Percentiles rank a stretch among this genome's conserved stretches.
phyloP scores from a whole-genome alignment of 2,888 invertebrate species.

The Lasioglossum figueresi region DNA sequence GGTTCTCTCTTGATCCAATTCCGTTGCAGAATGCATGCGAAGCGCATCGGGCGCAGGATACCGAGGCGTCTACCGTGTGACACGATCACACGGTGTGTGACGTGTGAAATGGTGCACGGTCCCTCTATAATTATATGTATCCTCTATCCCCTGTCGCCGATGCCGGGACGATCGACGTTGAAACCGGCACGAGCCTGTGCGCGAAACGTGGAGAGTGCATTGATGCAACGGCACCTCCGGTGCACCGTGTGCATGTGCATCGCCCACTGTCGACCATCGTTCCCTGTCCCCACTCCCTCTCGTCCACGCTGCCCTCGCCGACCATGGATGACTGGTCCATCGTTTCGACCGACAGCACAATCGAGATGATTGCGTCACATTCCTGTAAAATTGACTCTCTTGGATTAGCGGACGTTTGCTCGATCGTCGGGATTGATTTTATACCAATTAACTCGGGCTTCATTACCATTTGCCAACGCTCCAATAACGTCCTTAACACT shows the following conservation, averaged over 20 bases:
- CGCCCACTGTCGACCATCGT: constrained; percentile 46
- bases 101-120: constrained; percentile 81
- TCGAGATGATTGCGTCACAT: constrained; percentile 61
- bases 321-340: constrained; percentile 64
- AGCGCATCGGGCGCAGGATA: constrained; percentile 55
- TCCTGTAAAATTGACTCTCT: constrained; percentile 35
- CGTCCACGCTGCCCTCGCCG: constrained; percentile 34
- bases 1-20: constrained; percentile 64
- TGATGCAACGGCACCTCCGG: constrained; percentile 65
- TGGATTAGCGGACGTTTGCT: constrained; percentile 8
- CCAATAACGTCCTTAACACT: neutral
- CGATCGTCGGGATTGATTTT: constrained; percentile 24
- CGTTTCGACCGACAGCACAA: constrained; percentile 59
- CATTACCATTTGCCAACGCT: constrained; percentile 6
- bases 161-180: constrained; percentile 67
- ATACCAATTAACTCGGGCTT: neutral
- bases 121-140: constrained; percentile 81
- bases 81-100: constrained; percentile 80
- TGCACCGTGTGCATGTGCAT: constrained; percentile 80
- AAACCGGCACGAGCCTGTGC: constrained; percentile 58
- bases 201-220: constrained; percentile 60
- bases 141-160: constrained; percentile 76
- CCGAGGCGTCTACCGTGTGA: constrained; percentile 80
- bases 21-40: constrained; percentile 66
- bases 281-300: constrained; percentile 63